Base-by-base conservation (phyloP, 1,140 invertebrate species). In the Melanaphis sacchari region DNA sequence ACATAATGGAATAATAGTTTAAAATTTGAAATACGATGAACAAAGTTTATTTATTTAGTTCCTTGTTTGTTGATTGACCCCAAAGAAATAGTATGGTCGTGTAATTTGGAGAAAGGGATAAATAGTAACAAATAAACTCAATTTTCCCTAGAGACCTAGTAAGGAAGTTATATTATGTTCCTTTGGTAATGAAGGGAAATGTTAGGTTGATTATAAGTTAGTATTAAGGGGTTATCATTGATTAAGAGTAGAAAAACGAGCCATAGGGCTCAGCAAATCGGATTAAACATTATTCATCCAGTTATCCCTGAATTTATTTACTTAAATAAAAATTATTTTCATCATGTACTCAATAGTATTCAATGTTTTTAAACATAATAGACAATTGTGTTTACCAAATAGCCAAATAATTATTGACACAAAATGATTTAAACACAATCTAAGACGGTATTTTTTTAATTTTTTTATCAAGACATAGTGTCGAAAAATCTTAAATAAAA, bases 231-330 rank as follows among this genome's bases (percentile, higher is more conserved):
- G 24, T 90, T 59, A 59, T 90, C 52, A 66, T 43, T 81, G 54
- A 91, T 91, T 91, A 81, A 81, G 90, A 46, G 31, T 41, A 21
- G 90, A 91, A 91, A 91, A 81, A 81, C 40, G 21, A 81, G 66
- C 76, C n/a, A 43, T 66, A 36, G 36, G 43, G 90, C n/a, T 82
- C 43, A 92, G 82, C 26, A 36, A 24, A 82, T 21, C 36, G 90
- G 24, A 92, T 92, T 92, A 82, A 46, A 76, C n/a, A 43, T 82
- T 40, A 82, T 15, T 11, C 41, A 82, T 38, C 21, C n/a, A 36
- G 43, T 31, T 43, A 54, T 54, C 9, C 36, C 36, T 11, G 36
- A 40, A 54, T 36, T 38, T 8, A 84, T 41, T 8, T 6, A 36
- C 2, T 88, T 76, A 11, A 54, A 54, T 87, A 52, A 49, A 36